phyloP scores from a whole-genome alignment of 2,888 invertebrate genomes.

The Idaea biselata region DNA sequence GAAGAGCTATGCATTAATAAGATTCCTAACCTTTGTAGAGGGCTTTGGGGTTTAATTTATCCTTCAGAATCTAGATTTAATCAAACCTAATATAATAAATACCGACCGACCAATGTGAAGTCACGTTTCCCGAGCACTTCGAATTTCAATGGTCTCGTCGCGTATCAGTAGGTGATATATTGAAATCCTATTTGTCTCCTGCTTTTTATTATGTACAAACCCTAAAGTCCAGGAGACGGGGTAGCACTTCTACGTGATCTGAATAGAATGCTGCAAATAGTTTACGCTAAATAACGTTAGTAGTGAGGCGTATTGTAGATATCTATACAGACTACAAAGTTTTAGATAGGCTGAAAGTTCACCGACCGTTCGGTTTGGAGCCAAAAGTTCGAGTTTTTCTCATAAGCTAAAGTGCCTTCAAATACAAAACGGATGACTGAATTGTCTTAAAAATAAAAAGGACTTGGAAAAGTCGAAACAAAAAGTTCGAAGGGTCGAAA shows the following conservation, averaged over 20 bases:
- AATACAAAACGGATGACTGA: too few species aligned
- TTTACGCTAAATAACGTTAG: neutral
- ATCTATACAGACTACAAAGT: neutral
- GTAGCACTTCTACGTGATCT: neutral
- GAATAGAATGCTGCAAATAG: neutral
- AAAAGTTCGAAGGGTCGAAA: too few species aligned
- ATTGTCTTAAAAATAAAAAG: too few species aligned
- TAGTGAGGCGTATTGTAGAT: neutral
- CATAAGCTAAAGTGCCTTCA: too few species aligned
- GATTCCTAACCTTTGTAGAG: neutral
- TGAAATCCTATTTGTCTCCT: constrained; percentile 19
- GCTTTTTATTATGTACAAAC: constrained; percentile 17
- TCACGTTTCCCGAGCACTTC: constrained; percentile 5
- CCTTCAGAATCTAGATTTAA: neutral
- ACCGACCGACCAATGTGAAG: neutral
- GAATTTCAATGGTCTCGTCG: neutral
- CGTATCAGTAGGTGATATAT: constrained; percentile 25
- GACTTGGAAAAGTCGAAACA: too few species aligned
- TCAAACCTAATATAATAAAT: neutral
- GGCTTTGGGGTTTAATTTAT: neutral
- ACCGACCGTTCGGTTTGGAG: neutral
- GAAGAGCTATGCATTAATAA: neutral
- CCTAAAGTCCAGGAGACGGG: neutral
- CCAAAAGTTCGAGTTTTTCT: too few species aligned
- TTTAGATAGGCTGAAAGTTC: neutral